These are phyloP conservation scores for Pica pica DNA, from an alignment of 2,113 vertebrate species.

Conservation along the genomic window DNA sequence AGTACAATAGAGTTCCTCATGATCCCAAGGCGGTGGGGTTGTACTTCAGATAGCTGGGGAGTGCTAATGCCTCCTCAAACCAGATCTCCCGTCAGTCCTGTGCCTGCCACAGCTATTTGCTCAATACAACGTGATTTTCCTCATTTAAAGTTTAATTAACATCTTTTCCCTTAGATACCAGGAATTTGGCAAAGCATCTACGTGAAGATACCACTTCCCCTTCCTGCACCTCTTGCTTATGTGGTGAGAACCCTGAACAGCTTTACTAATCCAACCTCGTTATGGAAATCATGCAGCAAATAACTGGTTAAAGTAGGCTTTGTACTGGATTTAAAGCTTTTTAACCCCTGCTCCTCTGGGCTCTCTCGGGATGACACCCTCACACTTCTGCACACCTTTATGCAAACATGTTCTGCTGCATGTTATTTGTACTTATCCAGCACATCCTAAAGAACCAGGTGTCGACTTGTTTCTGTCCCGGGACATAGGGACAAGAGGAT, in stretches of 20 bases:
- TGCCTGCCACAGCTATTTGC: neutral
- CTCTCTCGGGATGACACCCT: neutral
- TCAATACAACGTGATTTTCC: neutral
- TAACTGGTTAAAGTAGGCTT: neutral
- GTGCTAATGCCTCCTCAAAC: neutral
- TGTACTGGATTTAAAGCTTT: neutral
- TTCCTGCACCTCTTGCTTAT: neutral
- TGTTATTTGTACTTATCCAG: neutral
- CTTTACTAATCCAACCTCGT: neutral
- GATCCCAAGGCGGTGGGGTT: too few relatives aligned
- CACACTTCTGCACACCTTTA: neutral
- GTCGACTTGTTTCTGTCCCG: neutral
- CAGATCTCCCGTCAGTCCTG: neutral
- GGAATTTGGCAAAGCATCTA: neutral
- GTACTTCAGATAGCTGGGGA: neutral
- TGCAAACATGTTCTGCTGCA: rapidly evolving
- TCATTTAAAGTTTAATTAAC: neutral
- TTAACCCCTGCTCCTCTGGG: neutral
- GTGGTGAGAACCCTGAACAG: neutral
- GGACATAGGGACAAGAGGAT: neutral
- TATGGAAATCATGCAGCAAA: neutral
- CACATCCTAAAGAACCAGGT: neutral
- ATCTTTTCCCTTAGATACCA: neutral
- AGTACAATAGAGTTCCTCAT: neutral
- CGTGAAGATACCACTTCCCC: neutral